A percentile compares a stretch with the other conserved stretches of the same genome.
phyloP scores from a whole-genome alignment of 2,797 vertebrate genomes.

The Tolypeutes matacus region DNA sequence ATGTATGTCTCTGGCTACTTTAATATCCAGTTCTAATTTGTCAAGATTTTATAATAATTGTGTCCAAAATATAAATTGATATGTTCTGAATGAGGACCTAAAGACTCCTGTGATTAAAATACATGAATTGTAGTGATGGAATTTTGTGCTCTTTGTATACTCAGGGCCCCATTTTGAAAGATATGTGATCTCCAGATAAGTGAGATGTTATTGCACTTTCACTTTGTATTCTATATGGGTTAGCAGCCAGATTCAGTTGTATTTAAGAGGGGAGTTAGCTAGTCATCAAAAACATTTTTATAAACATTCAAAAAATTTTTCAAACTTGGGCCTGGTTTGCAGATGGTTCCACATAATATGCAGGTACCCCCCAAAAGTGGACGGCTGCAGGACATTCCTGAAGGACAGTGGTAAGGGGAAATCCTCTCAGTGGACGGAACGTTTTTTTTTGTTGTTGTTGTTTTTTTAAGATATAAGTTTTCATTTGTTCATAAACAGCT shows the following conservation, averaged over 20 bases:
- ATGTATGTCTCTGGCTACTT: not conserved
- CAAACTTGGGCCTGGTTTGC: too few relatives aligned
- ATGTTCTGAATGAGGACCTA: not conserved
- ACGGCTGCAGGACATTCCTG: too few relatives aligned
- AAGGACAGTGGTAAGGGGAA: too few relatives aligned
- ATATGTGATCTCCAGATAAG: not conserved
- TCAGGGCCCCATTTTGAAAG: not conserved
- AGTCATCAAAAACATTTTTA: constrained; percentile 34
- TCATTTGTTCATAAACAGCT: not conserved
- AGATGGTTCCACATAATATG: too few relatives aligned
- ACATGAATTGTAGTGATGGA: too few relatives aligned
- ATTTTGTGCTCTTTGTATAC: not conserved
- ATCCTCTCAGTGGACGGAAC: too few relatives aligned
- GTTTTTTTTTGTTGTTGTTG: too few relatives aligned
- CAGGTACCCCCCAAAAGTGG: too few relatives aligned
- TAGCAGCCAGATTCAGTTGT: not conserved
- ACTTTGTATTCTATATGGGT: not conserved
- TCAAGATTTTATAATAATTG: not conserved
- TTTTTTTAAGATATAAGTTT: not conserved
- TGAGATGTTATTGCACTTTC: not conserved
- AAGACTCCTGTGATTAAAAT: not conserved
- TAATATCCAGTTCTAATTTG: constrained; percentile 36
- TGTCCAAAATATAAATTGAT: not conserved
- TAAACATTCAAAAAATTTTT: not conserved
- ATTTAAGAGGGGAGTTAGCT: not conserved